Base-by-base conservation (phyloP, 2,888 invertebrate species). In the Aelia acuminata region DNA sequence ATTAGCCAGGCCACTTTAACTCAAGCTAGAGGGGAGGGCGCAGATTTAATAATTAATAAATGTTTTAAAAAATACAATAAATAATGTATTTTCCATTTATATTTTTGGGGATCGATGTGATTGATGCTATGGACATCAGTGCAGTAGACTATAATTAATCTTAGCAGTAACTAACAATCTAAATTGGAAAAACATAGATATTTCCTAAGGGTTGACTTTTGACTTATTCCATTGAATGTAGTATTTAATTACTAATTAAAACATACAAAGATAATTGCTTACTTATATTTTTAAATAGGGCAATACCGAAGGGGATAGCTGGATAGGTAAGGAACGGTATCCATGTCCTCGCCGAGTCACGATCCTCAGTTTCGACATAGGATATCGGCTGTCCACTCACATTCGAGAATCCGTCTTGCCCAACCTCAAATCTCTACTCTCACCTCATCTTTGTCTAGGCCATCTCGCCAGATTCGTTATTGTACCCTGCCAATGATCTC, bases 361-460 rank as follows among this genome's bases (percentile, higher is more conserved):
- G 80, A 80, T 80, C 80, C 80, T 22, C 75, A 43, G 80, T 80
- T 80, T 80, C 80, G 80, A 43, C 80, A 80, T 80, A 80, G 80
- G 80, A 80, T 80, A 80, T 80, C 80, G 43, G 80, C 80, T 80
- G 80, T 80, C 80, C 80, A 80, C 80, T 47, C 80, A 80, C 80
- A 80, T 43, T 80, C 80, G 80, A 80, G 80, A 80, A 80, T 80
- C 80, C 22, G 22, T 80, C 80, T 80, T 80, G 80, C 80, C 8
- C 80, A 80, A 80, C 80, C 80, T 80, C 22, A 80, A 80, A 80
- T n/a, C 80, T 80, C 80, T 80, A 80, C 80, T 80, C 80, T 70
- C 80, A 5, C 80, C 80, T 43, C 80, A 80, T 80, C 80, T 39
- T 80, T 80, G 80, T 43, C 80, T 47, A 39, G 80, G 43, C 39